Conservation (phyloP, 1,140 invertebrate genomes). For the Lordiphosa mommai region DNA sequence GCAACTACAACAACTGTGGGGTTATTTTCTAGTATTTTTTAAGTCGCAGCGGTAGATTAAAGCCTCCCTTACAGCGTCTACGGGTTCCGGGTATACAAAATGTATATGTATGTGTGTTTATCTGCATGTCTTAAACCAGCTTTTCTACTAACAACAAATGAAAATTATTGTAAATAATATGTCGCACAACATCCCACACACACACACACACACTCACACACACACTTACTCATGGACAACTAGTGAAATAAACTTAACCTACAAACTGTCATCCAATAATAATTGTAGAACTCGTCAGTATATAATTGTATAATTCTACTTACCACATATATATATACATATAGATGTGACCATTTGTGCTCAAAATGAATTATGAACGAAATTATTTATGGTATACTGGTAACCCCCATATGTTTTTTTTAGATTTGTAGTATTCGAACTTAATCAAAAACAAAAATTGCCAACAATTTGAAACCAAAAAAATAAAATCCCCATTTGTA, state of each 20-base stretch:
- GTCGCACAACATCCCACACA: slow-evolving; percentile 1
- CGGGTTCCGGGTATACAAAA: neutral
- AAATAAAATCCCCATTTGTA: slow-evolving; percentile 39
- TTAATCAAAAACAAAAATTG: slow-evolving; percentile 5
- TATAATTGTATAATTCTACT: slow-evolving; percentile 18
- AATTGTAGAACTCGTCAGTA: slow-evolving; percentile 19
- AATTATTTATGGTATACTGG: slow-evolving; percentile 28
- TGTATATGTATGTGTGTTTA: slow-evolving; percentile 4
- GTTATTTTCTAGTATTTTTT: slow-evolving; percentile 9
- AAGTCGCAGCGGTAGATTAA: slow-evolving; percentile 13
- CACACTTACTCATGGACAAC: slow-evolving; percentile 11
- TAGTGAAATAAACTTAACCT: slow-evolving; percentile 7
- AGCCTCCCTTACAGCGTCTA: too few species aligned
- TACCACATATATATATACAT: slow-evolving; percentile 24
- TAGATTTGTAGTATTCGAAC: slow-evolving; percentile 22
- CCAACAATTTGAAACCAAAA: slow-evolving; percentile 7
- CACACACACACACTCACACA: slow-evolving; percentile 11
- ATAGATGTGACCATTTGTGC: slow-evolving; percentile 20
- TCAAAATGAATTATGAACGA: slow-evolving; percentile 26
- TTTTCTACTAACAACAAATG: slow-evolving; percentile 13
- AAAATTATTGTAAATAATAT: slow-evolving; percentile 57
- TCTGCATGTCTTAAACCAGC: slow-evolving; percentile 13
- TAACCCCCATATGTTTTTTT: slow-evolving; percentile 25
- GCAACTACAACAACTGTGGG: neutral
- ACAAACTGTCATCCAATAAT: slow-evolving; percentile 7